These are phyloP conservation scores for Dendroctonus ponderosae DNA, from an alignment of 1,140 invertebrate species.

Conservation along the genomic window DNA sequence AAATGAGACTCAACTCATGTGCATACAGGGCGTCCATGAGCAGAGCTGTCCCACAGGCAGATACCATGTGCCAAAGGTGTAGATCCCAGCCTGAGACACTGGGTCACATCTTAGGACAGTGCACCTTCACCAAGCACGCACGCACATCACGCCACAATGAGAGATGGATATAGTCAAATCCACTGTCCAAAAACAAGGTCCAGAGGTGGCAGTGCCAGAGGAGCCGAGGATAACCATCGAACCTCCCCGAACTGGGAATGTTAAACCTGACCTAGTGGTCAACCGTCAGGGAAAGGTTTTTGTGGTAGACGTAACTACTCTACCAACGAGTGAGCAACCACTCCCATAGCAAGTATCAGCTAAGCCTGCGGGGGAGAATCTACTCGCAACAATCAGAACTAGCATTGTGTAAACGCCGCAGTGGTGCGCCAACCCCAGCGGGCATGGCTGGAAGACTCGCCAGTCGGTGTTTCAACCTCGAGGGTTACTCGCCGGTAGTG, in stretches of 20 bases:
- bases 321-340: no score
- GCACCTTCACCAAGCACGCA: constrained; percentile 34
- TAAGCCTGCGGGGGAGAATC: no score
- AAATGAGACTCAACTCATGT: background rate
- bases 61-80: constrained; percentile 26
- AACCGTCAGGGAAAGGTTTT: constrained; percentile 31
- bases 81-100: constrained; percentile 37
- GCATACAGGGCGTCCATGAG: constrained; percentile 31
- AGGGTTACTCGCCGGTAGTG: no score
- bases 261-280: constrained; percentile 40
- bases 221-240: constrained; percentile 19
- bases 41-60: constrained; percentile 17
- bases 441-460: no score
- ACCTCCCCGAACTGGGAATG: constrained; percentile 23
- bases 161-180: constrained; percentile 39
- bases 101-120: constrained; percentile 37
- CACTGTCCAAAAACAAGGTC: constrained; percentile 13
- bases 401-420: no score
- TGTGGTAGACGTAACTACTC: constrained; percentile 46
- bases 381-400: no score
- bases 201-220: constrained; percentile 26
- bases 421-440: no score
- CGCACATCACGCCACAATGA: constrained; percentile 22
- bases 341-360: no score
- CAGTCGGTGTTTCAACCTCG: no score